Base-by-base conservation (phyloP, 30 jellyfish, hydroid and myxozoan genomes). In the Turritopsis rubra region DNA sequence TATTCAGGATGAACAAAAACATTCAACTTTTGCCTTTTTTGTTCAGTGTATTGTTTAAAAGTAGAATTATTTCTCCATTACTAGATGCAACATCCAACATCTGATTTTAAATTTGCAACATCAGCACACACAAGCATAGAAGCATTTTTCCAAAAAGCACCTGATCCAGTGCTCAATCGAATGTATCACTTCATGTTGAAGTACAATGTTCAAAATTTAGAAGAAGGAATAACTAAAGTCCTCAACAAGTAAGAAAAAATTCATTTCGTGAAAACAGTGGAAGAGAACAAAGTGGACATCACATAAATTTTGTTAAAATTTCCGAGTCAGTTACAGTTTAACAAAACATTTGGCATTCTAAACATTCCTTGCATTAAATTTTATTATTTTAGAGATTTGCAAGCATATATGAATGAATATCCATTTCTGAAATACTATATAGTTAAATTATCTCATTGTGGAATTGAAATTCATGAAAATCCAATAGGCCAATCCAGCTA, bases 341-440 rank as follows among this genome's bases (percentile, higher is more conserved):
- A 41, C 60, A 41, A 41, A 41, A 41, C 60, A 24, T 25, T 4
- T 74, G 83, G 31, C 66, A 25, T 18, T 72, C 25, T 72, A 18
- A 20, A 23, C 60, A 41, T 5, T 13, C 13, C 60, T 41, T 3
- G 13, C 25, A 25, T 4, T 74, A 68, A 18, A 20, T 74, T n/a
- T 21, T n/a, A 9, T 81, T 28, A 0, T 60, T 82, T n/a, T 53
- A 92, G 98, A 25, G 89, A 92, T 54, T 88, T 92, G n/a, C 93
- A 92, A 52, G 98, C 96, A 26, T 92, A 88, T 88, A 85, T 92
- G 53, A 92, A 92, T 86, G 98, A 92, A 53, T 92, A 87, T 74
- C 95, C 98, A 79, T 92, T 92, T 66, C 79, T 92, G 74, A 85
- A 71, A 1, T 85, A 85, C 88, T 83, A 73, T 84, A 72, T 92